Conservation (phyloP, 1,140 invertebrate genomes). For the Andricus grossulariae region DNA sequence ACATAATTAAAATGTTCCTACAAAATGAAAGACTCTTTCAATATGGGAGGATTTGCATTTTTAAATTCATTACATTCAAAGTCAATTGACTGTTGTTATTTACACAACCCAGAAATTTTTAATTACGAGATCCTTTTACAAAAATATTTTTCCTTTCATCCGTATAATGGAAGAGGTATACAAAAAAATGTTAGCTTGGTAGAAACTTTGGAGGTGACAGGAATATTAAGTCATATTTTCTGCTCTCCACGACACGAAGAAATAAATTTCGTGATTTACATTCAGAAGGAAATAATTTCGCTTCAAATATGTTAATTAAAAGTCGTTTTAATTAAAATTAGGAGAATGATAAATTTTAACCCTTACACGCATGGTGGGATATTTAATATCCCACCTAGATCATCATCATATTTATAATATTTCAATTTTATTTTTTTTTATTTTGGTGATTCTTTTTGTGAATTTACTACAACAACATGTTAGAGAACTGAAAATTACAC, state of each 20-base stretch:
- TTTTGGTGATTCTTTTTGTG: no score
- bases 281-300: no score
- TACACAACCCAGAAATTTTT: not conserved
- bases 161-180: not conserved
- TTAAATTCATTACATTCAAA: not conserved
- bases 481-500: no score
- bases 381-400: no score
- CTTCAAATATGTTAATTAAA: no score
- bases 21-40: not conserved
- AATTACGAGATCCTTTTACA: conserved; percentile 1
- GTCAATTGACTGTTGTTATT: not conserved
- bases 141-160: conserved; percentile 12
- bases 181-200: not conserved
- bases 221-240: not conserved
- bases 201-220: not conserved
- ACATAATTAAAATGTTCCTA: not conserved
- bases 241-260: not conserved
- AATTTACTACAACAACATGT: no score
- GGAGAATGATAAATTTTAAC: no score
- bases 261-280: not conserved
- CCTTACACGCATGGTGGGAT: no score
- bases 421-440: no score
- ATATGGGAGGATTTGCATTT: not conserved
- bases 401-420: no score
- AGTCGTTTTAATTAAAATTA: no score